Base-by-base conservation (phyloP, 2,797 vertebrate genomes). In the Acridotheres tristis region DNA sequence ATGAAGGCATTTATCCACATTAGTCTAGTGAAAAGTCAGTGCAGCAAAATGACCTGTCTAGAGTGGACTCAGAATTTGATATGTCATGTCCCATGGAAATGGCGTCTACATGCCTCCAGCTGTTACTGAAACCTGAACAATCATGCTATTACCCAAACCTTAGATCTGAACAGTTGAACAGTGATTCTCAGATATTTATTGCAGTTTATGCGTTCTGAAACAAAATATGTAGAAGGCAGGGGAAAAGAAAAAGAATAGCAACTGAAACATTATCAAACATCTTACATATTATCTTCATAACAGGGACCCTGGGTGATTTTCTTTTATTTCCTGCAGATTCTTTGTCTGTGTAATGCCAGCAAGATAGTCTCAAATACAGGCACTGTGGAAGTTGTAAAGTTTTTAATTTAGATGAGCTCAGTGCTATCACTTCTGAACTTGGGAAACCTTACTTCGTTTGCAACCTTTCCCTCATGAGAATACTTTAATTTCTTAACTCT, bases 1-100 rank as follows among this genome's bases (percentile, higher is more conserved):
- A 86, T 84, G 30, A 30, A 73, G 66, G 14, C 50, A 81, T 90
- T 94, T 86, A 78, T 84, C 75, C 12, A 47, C 54, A 84, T 80
- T 71, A 62, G 47, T 84, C 58, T 80, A 62, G 61, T 25, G 42
- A 82, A 92, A 87, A 74, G 48, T 67, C 53, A 83, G 50, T 38
- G 13, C 32, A 81, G 47, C 62, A 69, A 94, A 90, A 78, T 68
- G 22, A 53, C 63, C 73, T 84, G 11, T 62, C 55, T 82, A n/a
- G 18, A 81, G 25, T 13, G 19, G 13, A 85, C 27, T 58, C 47
- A 66, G 62, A 75, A 81, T 58, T 72, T 25, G 30, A 17, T 74
- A 29, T 62, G 61, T 54, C 69, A 27, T 71, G 61, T 20, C 17
- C 57, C 10, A 34, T 1, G 4, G 50, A 82, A 80, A 63, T 30